Conservation (phyloP, 2,113 vertebrate species). For the Setophaga coronata region DNA sequence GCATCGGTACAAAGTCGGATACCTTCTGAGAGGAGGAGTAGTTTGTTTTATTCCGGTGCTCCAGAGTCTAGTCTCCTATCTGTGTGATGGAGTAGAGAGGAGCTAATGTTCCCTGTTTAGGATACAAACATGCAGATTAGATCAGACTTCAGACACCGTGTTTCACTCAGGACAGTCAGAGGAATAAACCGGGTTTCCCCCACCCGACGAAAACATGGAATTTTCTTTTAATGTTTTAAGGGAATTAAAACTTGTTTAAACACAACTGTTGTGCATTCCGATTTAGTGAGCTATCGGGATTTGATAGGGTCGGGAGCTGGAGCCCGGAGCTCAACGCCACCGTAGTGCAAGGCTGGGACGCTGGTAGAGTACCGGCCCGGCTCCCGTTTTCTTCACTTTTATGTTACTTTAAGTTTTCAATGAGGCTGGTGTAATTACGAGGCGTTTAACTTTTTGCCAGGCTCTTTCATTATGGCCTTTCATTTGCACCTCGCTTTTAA, state of each 20-base stretch:
- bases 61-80: conserved; percentile 79
- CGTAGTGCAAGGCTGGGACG: not conserved
- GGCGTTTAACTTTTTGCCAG: conserved; percentile 85
- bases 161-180: conserved; percentile 20
- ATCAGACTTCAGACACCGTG: conserved; percentile 70
- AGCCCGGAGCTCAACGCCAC: not conserved
- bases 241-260: not conserved
- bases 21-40: conserved; percentile 79
- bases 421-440: conserved; percentile 75
- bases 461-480: conserved; percentile 74
- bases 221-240: not conserved
- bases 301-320: not conserved
- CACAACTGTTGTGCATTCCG: not conserved
- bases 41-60: conserved; percentile 80
- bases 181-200: not conserved
- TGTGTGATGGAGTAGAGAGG: conserved; percentile 65
- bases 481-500: conserved; percentile 77
- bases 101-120: conserved; percentile 80
- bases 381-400: conserved; percentile 3
- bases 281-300: not conserved
- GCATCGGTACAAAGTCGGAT: conserved; percentile 76
- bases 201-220: not conserved
- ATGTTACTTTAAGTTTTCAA: conserved; percentile 66
- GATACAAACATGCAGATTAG: conserved; percentile 83
- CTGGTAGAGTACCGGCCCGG: not conserved